Conservation (phyloP, 2,888 invertebrate species). For the Tortrix viridana region DNA sequence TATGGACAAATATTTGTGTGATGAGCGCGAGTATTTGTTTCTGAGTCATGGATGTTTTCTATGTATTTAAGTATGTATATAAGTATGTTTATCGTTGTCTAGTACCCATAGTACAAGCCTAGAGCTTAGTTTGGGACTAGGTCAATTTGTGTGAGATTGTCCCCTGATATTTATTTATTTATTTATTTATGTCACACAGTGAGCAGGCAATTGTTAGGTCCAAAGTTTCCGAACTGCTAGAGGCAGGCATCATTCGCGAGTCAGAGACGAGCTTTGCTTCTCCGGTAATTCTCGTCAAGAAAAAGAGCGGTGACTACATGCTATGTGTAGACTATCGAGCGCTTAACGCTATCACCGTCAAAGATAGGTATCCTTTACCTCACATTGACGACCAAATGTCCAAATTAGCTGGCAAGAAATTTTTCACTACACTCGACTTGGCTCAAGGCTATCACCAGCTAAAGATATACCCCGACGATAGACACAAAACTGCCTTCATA, state of each 20-base stretch:
- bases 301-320: conserved; percentile 10
- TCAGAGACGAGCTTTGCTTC: conserved; percentile 5
- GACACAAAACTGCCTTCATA: conserved; percentile 23
- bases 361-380: conserved; percentile 45
- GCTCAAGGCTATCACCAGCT: conserved; percentile 44
- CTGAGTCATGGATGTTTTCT: too few relatives aligned
- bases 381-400: conserved; percentile 46
- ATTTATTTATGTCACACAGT: too few relatives aligned
- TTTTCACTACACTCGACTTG: conserved; percentile 43
- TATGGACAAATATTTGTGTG: too few relatives aligned
- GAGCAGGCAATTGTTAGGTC: conserved; percentile 36
- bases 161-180: too few relatives aligned
- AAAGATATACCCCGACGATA: conserved; percentile 3
- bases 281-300: conserved; percentile 10
- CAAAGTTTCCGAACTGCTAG: conserved; percentile 42
- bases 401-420: conserved; percentile 42
- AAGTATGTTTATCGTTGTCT: too few relatives aligned
- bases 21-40: too few relatives aligned
- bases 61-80: too few relatives aligned
- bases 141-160: too few relatives aligned
- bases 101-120: too few relatives aligned
- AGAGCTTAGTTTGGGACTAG: too few relatives aligned
- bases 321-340: conserved; percentile 14
- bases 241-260: conserved; percentile 6
- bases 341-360: too few relatives aligned